These are phyloP conservation scores for Salvelinus sp. DNA, from an alignment of 2,113 vertebrate genomes.

Conservation along the genomic window DNA sequence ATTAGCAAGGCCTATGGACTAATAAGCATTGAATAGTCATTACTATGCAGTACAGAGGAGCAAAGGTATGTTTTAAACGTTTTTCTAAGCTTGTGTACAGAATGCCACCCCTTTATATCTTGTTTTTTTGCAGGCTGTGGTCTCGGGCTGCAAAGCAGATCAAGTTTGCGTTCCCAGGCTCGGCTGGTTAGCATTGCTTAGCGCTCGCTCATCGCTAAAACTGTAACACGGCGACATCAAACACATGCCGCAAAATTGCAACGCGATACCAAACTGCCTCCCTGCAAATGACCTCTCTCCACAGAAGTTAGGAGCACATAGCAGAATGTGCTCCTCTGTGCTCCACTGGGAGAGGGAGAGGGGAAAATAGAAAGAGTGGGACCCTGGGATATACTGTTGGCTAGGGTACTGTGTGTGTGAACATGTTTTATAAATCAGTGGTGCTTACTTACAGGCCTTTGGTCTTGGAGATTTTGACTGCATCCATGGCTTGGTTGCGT, in stretches of 20 bases:
- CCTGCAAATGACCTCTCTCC: slow-evolving; percentile 19
- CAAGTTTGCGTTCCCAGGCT: slow-evolving; percentile 13
- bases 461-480: slow-evolving; percentile 22
- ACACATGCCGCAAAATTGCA: slow-evolving; percentile 23
- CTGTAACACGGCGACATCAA: slow-evolving; percentile 34
- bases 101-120: not conserved
- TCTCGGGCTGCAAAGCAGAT: slow-evolving; percentile 7
- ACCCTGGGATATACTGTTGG: not conserved
- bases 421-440: slow-evolving; percentile 28
- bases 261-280: slow-evolving; percentile 16
- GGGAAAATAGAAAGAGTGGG: not conserved
- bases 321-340: too few species aligned
- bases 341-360: not conserved
- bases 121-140: slow-evolving; percentile 3
- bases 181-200: slow-evolving; percentile 33
- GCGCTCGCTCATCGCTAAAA: slow-evolving; percentile 31
- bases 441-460: slow-evolving; percentile 20
- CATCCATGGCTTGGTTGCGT: slow-evolving; percentile 7
- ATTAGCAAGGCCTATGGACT: slow-evolving; percentile 11
- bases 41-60: slow-evolving; percentile 18
- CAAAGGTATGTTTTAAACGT: slow-evolving; percentile 9
- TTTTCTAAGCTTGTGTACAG: slow-evolving; percentile 10
- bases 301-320: slow-evolving; percentile 7
- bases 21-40: slow-evolving; percentile 23
- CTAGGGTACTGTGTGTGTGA: slow-evolving; percentile 22